Conservation (phyloP, 1,140 invertebrate genomes). For the Apocrypta bakeri region DNA sequence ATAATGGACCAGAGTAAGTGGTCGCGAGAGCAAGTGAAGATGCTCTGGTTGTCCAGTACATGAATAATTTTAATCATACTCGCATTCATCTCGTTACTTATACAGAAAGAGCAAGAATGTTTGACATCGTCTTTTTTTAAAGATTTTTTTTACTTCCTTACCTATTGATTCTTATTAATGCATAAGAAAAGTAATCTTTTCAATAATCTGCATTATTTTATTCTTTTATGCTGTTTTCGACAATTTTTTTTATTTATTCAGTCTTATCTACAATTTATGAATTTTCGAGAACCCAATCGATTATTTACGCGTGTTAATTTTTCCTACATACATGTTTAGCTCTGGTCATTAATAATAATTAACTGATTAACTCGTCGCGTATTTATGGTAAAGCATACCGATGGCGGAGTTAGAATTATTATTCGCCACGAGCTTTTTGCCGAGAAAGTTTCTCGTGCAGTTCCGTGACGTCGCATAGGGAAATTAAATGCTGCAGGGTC, state of each 20-base stretch:
- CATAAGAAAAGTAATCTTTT: too few species aligned
- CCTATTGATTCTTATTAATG: too few species aligned
- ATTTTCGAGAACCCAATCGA: not conserved
- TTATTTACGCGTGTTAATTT: not conserved
- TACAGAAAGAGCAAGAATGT: slow-evolving; percentile 8
- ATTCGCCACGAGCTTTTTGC: not conserved
- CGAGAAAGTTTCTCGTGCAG: not conserved
- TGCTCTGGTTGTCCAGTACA: slow-evolving; percentile 50
- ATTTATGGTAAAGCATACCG: not conserved
- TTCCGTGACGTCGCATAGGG: not conserved
- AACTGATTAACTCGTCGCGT: slow-evolving; percentile 16
- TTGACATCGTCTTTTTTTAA: slow-evolving; percentile 39
- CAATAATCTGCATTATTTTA: too few species aligned
- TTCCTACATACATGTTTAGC: not conserved
- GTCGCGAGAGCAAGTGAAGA: slow-evolving; percentile 4
- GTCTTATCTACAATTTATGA: too few species aligned
- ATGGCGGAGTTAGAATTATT: not conserved
- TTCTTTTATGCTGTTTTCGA: too few species aligned
- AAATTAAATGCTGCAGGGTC: not conserved
- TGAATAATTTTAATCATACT: slow-evolving; percentile 64
- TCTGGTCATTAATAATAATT: slow-evolving; percentile 35
- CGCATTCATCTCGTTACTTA: slow-evolving; percentile 26
- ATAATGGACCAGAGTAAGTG: slow-evolving; percentile 57
- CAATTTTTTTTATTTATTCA: too few species aligned
- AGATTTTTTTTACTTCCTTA: too few species aligned